phyloP scores from a whole-genome alignment of 2,797 vertebrate genomes.

The Acanthornis magna region DNA sequence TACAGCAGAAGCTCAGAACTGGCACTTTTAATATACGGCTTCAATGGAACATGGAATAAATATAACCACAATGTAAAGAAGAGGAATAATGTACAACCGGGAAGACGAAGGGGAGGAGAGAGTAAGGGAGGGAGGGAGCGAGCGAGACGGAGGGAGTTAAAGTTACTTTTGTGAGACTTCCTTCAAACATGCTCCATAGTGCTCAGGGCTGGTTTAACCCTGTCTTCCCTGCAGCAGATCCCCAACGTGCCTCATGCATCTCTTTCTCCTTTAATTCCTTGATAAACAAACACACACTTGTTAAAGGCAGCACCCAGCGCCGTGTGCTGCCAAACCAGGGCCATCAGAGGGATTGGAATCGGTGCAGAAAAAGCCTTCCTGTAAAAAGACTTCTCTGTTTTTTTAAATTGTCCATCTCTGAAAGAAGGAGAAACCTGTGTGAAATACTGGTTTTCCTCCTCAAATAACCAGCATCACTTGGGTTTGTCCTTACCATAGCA shows the following conservation, averaged over 20 bases:
- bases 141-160: constrained; percentile 66
- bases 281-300: not conserved
- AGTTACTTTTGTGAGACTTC: constrained; percentile 73
- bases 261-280: not conserved
- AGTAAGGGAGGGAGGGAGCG: constrained; percentile 33
- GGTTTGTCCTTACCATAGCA: not conserved
- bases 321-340: not conserved
- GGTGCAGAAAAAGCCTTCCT: not conserved
- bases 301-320: not conserved
- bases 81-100: constrained; percentile 14
- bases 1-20: constrained; percentile 46
- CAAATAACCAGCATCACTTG: not conserved
- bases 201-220: constrained; percentile 72
- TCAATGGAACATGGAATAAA: constrained; percentile 55
- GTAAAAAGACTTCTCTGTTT: not conserved
- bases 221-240: constrained; percentile 39
- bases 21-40: constrained; percentile 42
- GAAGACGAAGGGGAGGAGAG: constrained; percentile 51
- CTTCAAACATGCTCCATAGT: constrained; percentile 57
- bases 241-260: not conserved
- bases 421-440: not conserved
- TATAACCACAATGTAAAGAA: constrained; percentile 47
- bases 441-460: not conserved
- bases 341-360: not conserved
- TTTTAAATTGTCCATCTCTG: not conserved